A percentile compares a stretch with the other conserved stretches of the same genome.
phyloP scores from a whole-genome alignment of 2,797 vertebrate genomes.

The Vultur gryphus region DNA sequence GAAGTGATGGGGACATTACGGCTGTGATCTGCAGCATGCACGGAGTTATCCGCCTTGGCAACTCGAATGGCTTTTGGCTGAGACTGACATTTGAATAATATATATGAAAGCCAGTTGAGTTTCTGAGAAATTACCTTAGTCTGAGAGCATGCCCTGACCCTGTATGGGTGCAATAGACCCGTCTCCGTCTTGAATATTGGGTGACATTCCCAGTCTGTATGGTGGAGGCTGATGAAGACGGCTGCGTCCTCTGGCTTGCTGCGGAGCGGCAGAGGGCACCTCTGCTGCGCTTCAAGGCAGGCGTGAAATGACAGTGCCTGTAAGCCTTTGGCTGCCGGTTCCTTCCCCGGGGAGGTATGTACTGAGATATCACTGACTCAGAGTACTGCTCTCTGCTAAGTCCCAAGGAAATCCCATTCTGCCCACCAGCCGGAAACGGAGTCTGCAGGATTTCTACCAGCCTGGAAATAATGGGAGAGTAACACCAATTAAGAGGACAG shows the following conservation, averaged over 20 bases:
- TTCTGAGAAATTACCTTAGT: background rate
- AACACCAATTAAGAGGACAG: constrained; percentile 29
- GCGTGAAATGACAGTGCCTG: background rate
- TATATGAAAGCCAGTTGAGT: background rate
- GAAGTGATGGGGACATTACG: rapidly evolving
- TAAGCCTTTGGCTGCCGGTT: background rate
- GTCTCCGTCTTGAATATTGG: background rate
- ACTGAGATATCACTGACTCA: background rate
- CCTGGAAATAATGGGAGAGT: constrained; percentile 11
- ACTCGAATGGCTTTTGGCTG: rapidly evolving
- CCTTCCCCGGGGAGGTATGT: background rate
- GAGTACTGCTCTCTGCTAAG: constrained; percentile 22
- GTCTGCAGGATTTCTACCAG: constrained; percentile 28
- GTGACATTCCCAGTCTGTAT: background rate
- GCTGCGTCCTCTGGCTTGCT: background rate
- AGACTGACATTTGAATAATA: background rate
- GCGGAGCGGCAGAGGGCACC: background rate
- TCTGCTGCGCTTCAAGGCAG: background rate
- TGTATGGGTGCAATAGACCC: background rate
- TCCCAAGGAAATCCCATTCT: constrained; percentile 50
- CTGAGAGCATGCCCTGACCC: background rate
- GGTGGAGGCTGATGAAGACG: background rate
- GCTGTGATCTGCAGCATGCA: background rate
- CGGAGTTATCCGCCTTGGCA: rapidly evolving
- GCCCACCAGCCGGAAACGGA: constrained; percentile 25